A percentile compares a stretch with the other conserved stretches of the same genome.
Evolutionary conservation across 2,888 invertebrate genomes (phyloP).

Genomic region (Andrena camellia): DNA sequence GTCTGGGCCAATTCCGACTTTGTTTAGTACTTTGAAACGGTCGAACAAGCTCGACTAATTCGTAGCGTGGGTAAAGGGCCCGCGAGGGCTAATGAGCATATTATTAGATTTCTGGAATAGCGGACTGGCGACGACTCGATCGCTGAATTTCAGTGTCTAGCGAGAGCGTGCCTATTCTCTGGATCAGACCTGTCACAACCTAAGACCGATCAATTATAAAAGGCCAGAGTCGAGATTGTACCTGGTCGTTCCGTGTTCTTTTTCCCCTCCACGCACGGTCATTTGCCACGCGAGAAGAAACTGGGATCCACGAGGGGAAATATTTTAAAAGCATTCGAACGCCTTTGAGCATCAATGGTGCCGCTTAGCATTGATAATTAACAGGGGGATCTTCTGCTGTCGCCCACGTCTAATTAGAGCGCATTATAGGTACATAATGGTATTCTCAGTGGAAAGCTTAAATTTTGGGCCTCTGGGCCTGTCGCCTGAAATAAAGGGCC

Average conservation of each 20-base stretch:
- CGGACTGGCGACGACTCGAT: constrained; percentile 36
- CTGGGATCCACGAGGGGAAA: constrained; percentile 31
- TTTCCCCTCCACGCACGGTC: constrained; percentile 24
- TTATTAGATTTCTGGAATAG: constrained; percentile 77
- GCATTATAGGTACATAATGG: constrained; percentile 67
- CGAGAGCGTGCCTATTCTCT: constrained; percentile 61
- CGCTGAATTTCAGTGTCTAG: constrained; percentile 30
- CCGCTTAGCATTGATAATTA: constrained; percentile 64
- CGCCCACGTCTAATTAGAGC: constrained; percentile 72
- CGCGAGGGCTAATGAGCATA: constrained; percentile 77
- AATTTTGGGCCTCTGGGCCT: constrained; percentile 24
- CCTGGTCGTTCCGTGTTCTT: constrained; percentile 32
- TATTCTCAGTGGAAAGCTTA: constrained; percentile 32
- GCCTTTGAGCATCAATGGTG: constrained; percentile 56
- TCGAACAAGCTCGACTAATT: constrained; percentile 64
- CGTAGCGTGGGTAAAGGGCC: constrained; percentile 54
- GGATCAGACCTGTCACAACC: constrained; percentile 72
- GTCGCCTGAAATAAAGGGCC: constrained; percentile 20
- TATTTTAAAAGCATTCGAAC: constrained; percentile 55
- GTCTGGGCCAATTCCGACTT: constrained; percentile 61
- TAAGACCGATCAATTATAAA: constrained; percentile 75
- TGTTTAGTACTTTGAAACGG: constrained; percentile 68
- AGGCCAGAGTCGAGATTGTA: constrained; percentile 42
- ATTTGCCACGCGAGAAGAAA: constrained; percentile 54
- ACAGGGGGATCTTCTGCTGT: constrained; percentile 55